Percentiles rank a stretch among this genome's conserved stretches.
Evolutionary conservation across 2,797 vertebrate genomes (phyloP).

Genomic region (Spondyliosoma cantharus): DNA sequence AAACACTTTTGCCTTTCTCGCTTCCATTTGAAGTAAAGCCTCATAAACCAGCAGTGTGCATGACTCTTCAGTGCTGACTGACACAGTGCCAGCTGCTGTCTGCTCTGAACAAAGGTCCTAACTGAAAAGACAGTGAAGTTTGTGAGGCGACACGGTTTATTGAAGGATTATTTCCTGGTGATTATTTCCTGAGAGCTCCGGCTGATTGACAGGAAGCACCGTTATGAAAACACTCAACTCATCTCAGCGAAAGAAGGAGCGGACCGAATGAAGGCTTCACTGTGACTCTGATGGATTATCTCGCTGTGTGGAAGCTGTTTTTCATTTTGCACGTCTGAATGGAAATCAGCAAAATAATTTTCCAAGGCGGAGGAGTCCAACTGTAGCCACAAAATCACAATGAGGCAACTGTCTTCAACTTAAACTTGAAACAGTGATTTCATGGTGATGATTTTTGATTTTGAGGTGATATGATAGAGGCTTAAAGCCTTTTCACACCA

Average conservation of each 20-base stretch:
- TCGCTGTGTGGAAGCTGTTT: neutral
- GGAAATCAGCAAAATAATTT: neutral
- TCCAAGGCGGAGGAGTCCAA: neutral
- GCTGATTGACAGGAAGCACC: constrained; percentile 16
- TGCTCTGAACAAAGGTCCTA: neutral
- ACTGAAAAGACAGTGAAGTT: neutral
- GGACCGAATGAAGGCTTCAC: neutral
- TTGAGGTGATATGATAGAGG: too few relatives aligned
- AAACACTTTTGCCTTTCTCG: neutral
- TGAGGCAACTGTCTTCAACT: neutral
- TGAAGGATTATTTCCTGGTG: constrained; percentile 1
- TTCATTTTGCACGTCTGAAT: neutral
- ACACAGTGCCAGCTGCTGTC: neutral
- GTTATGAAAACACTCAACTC: neutral
- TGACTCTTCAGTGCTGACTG: neutral
- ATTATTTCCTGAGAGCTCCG: neutral
- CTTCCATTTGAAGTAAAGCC: neutral
- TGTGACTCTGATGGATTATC: constrained; percentile 14
- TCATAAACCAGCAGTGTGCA: neutral
- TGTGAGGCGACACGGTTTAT: neutral
- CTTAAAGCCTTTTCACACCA: too few relatives aligned
- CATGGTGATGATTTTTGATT: neutral
- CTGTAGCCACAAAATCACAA: neutral
- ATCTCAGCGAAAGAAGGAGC: neutral
- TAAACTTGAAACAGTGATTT: neutral